Conservation (phyloP, 2,888 invertebrate species). For the Diogma glabrata region DNA sequence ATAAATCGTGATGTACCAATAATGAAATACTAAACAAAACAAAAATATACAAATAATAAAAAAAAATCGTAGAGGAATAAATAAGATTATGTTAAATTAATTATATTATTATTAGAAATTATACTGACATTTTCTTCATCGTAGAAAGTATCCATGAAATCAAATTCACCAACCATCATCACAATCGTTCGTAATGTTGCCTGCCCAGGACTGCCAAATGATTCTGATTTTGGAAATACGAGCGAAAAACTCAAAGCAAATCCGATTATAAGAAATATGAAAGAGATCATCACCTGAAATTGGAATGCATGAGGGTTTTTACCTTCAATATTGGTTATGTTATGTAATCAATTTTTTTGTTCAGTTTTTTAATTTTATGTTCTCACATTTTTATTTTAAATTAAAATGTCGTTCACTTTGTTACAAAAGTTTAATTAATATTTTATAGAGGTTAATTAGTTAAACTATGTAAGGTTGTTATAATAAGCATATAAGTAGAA, state of each 20-base stretch:
- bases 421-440: too few relatives aligned
- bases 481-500: too few relatives aligned
- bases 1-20: slow-evolving; percentile 35
- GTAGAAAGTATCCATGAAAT: slow-evolving; percentile 37
- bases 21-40: slow-evolving; percentile 18
- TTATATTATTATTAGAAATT: background rate
- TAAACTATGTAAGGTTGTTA: too few relatives aligned
- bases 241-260: slow-evolving; percentile 44
- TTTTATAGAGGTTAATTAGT: too few relatives aligned
- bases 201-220: slow-evolving; percentile 35
- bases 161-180: slow-evolving; percentile 48
- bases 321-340: too few relatives aligned
- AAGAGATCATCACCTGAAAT: slow-evolving; percentile 39
- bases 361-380: too few relatives aligned
- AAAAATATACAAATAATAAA: slow-evolving; percentile 9
- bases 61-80: background rate
- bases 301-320: too few relatives aligned
- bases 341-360: too few relatives aligned
- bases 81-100: background rate
- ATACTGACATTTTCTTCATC: slow-evolving; percentile 19
- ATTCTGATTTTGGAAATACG: slow-evolving; percentile 36
- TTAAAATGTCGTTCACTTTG: too few relatives aligned
- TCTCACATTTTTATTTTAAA: too few relatives aligned
- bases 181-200: slow-evolving; percentile 41
- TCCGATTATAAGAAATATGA: slow-evolving; percentile 42